Evolutionary conservation across 2,113 vertebrate genomes (phyloP).

Genomic region (Sisor rabdophorus): DNA sequence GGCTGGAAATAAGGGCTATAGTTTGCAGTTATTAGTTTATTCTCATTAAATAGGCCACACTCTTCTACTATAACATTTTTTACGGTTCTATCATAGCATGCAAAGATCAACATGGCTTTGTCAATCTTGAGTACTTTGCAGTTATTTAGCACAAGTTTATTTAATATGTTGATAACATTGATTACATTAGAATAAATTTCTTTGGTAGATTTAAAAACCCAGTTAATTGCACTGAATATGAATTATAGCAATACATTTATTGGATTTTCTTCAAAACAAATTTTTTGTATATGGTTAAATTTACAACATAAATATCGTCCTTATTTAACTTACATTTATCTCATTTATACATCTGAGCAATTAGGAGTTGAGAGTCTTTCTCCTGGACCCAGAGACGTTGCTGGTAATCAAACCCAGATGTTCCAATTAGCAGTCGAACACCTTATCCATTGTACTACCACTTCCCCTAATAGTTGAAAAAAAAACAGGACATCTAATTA

Average conservation of each 20-base stretch:
- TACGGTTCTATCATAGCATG: slow-evolving; percentile 7
- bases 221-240: not conserved
- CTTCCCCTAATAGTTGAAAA: no score
- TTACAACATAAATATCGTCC: not conserved
- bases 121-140: not conserved
- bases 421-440: no score
- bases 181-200: not conserved
- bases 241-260: not conserved
- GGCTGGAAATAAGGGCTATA: not conserved
- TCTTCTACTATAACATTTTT: not conserved
- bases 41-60: not conserved
- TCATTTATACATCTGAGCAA: no score
- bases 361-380: no score
- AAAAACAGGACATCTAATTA: no score
- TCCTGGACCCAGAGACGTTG: no score
- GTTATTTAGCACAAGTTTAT: no score
- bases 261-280: not conserved
- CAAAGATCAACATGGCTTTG: slow-evolving; percentile 4
- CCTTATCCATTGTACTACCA: no score
- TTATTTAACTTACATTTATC: no score
- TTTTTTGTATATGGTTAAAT: not conserved
- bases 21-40: slow-evolving; percentile 3
- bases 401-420: no score
- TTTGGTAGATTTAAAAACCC: not conserved
- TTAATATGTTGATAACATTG: no score